Evolutionary conservation across 2,888 invertebrate genomes (phyloP).

Genomic region (Drosophila eohydei): DNA sequence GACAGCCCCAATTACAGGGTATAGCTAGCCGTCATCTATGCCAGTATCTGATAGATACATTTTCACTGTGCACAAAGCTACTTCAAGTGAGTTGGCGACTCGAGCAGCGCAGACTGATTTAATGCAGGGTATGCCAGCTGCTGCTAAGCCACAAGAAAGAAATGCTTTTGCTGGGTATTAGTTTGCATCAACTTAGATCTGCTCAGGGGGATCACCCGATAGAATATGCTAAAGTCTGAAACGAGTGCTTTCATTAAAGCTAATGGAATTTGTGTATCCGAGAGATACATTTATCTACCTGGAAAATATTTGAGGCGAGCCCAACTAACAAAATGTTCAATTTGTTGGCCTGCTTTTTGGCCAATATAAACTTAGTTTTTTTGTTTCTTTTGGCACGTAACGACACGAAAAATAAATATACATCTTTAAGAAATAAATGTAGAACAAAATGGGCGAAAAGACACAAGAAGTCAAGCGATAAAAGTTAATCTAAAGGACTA

Average conservation of each 20-base stretch:
- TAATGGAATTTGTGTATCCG: conserved; percentile 22
- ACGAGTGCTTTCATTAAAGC: conserved; percentile 3
- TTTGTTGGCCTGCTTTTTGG: conserved; percentile 14
- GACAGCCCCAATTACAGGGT: not conserved
- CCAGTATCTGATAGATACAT: not conserved
- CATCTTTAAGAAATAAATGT: conserved; percentile 7
- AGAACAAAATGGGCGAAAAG: conserved; percentile 15
- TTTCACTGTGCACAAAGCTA: too few species aligned
- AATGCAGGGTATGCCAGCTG: not conserved
- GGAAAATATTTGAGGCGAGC: conserved; percentile 24
- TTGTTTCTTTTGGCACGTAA: conserved; percentile 51
- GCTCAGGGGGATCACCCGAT: not conserved
- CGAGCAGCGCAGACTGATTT: not conserved
- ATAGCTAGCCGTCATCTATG: not conserved
- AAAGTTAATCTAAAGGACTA: not conserved
- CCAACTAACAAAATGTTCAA: conserved; percentile 17
- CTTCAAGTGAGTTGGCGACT: too few species aligned
- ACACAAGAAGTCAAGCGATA: conserved; percentile 8
- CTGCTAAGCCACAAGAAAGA: not conserved
- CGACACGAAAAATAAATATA: conserved; percentile 25
- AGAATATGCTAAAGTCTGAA: not conserved
- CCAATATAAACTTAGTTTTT: conserved; percentile 12
- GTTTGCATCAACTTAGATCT: not conserved
- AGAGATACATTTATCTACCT: conserved; percentile 15
- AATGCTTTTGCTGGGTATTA: not conserved